These are phyloP conservation scores for Ictalurus furcatus DNA, from an alignment of 2,113 vertebrate species.

Conservation along the genomic window DNA sequence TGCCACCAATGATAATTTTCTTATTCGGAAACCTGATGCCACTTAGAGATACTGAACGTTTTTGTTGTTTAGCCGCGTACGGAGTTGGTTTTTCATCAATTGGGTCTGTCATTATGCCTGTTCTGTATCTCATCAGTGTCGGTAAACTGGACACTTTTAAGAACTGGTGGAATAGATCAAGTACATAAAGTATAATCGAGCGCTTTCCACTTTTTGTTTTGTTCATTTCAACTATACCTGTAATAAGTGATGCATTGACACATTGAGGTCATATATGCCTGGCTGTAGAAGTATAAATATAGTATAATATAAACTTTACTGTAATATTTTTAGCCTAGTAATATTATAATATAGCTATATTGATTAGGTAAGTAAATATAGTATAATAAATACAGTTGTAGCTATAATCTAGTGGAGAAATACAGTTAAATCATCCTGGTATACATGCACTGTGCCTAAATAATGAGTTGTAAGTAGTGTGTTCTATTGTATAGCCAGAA, in stretches of 20 bases:
- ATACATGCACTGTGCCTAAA: neutral
- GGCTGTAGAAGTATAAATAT: neutral
- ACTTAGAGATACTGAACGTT: neutral
- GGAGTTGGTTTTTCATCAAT: neutral
- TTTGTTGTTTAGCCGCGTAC: neutral
- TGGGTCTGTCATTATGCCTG: conserved; percentile 42
- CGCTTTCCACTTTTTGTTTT: neutral
- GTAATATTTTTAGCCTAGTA: neutral
- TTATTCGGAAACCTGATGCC: neutral
- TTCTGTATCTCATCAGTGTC: conserved; percentile 25
- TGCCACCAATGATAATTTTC: conserved; percentile 28
- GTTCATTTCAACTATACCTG: neutral
- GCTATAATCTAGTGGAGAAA: neutral
- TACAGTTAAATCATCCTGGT: neutral
- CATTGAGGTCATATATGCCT: neutral
- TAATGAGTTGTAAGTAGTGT: neutral
- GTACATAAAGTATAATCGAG: neutral
- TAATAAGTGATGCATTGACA: neutral
- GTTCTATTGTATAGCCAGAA: neutral
- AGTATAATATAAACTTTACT: neutral
- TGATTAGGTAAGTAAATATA: neutral
- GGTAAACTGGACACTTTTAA: conserved; percentile 16
- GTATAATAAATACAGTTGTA: neutral
- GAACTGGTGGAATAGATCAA: neutral
- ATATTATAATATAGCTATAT: neutral